These are phyloP conservation scores for Andrena bicolor DNA, from an alignment of 2,888 invertebrate genomes.

Conservation along the genomic window DNA sequence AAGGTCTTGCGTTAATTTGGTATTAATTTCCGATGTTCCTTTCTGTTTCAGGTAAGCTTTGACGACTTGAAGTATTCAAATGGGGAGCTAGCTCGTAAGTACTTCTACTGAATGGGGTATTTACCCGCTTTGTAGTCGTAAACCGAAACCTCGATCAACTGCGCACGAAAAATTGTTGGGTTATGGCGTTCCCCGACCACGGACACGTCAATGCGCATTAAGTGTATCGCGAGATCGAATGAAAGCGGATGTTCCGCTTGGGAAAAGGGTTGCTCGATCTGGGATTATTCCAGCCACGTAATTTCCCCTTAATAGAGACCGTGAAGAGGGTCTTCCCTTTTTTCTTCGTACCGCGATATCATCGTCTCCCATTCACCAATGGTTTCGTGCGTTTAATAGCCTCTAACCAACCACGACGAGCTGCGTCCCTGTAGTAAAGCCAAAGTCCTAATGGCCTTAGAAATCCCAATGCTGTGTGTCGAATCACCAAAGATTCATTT, in stretches of 20 bases:
- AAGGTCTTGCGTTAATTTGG: no score
- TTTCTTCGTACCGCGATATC: conserved; percentile 39
- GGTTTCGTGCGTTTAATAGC: neutral
- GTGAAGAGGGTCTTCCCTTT: conserved; percentile 7
- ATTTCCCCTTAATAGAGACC: conserved; percentile 45
- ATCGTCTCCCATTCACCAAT: conserved; percentile 29
- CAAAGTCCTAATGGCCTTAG: neutral
- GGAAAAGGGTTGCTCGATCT: conserved; percentile 31
- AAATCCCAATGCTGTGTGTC: conserved; percentile 31
- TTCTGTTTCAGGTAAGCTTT: conserved; percentile 65
- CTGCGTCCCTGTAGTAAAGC: neutral
- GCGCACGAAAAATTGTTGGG: neutral
- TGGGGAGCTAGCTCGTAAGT: no score
- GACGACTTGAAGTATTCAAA: neutral
- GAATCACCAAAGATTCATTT: conserved; percentile 67
- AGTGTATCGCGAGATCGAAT: conserved; percentile 22
- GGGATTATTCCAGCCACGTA: conserved; percentile 53
- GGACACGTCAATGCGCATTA: conserved; percentile 16
- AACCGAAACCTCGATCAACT: no score
- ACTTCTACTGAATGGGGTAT: no score
- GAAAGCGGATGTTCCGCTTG: conserved; percentile 13
- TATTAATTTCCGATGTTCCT: neutral
- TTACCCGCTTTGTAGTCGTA: no score
- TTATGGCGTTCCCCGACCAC: neutral
- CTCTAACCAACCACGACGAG: neutral